phyloP scores from a whole-genome alignment of 2,797 vertebrate genomes.

The Gobio occitaniae region DNA sequence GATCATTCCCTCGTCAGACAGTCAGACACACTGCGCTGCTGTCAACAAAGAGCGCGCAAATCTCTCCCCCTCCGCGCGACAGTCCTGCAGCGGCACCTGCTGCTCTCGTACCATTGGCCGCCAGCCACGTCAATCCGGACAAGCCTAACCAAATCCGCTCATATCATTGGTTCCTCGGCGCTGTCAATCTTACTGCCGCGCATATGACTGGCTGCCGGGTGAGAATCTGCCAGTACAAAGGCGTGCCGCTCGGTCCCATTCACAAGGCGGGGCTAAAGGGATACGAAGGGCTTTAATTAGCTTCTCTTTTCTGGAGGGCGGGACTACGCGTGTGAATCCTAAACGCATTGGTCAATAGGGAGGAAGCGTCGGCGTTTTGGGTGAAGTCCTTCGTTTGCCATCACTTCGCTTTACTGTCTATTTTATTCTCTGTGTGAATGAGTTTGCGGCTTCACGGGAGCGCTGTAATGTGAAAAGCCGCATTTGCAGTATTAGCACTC shows the following conservation, averaged over 20 bases:
- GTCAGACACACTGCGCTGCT: constrained; percentile 57
- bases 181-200: neutral
- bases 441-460: constrained; percentile 75
- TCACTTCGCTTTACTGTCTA: constrained; percentile 68
- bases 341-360: constrained; percentile 65
- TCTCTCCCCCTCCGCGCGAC: constrained; percentile 69
- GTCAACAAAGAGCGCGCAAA: constrained; percentile 80
- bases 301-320: constrained; percentile 25
- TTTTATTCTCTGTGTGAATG: constrained; percentile 77
- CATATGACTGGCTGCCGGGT: constrained; percentile 64
- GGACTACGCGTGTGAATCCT: constrained; percentile 27
- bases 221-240: constrained; percentile 65
- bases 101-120: constrained; percentile 65
- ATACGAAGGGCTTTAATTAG: constrained; percentile 68
- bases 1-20: constrained; percentile 40
- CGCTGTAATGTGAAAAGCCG: constrained; percentile 83
- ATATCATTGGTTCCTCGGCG: constrained; percentile 61
- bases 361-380: constrained; percentile 62
- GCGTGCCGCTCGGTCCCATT: constrained; percentile 64
- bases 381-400: constrained; percentile 75
- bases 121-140: constrained; percentile 10
- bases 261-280: constrained; percentile 70
- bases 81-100: constrained; percentile 76
- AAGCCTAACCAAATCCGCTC: neutral
- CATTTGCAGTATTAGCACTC: constrained; percentile 79